Conservation (phyloP, 2,113 vertebrate genomes). For the Anoura caudifer region DNA sequence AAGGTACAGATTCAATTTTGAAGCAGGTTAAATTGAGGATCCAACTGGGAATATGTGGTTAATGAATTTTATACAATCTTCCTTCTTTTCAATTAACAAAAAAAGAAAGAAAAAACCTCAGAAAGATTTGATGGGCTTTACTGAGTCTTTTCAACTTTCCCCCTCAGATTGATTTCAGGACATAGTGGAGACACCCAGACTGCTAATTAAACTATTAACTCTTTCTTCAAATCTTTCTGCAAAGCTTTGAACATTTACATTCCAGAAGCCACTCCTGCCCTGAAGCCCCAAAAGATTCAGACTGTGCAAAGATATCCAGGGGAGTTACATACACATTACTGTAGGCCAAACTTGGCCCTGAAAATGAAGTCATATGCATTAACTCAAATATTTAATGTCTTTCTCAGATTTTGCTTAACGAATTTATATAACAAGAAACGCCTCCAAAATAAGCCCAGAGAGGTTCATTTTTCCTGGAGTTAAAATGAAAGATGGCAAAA, state of each 20-base stretch:
- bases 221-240: neutral
- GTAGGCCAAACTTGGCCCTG: neutral
- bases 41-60: slow-evolving; percentile 35
- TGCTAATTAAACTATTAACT: slow-evolving; percentile 29
- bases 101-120: neutral
- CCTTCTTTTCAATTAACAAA: slow-evolving; percentile 32
- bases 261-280: neutral
- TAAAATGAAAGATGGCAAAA: slow-evolving; percentile 1
- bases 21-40: slow-evolving; percentile 13
- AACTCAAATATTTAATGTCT: slow-evolving; percentile 15
- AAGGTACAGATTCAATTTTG: slow-evolving; percentile 33
- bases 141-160: neutral
- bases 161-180: neutral
- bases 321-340: neutral
- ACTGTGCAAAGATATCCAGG: neutral
- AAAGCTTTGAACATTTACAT: neutral
- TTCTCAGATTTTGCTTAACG: slow-evolving; percentile 2
- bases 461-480: neutral
- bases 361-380: neutral
- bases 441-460: neutral
- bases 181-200: neutral
- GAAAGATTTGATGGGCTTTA: slow-evolving; percentile 8
- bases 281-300: neutral
- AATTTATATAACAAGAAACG: neutral
- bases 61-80: slow-evolving; percentile 50